These are phyloP conservation scores for Tragulus kanchil DNA, from an alignment of 2,113 vertebrate species.

Conservation along the genomic window DNA sequence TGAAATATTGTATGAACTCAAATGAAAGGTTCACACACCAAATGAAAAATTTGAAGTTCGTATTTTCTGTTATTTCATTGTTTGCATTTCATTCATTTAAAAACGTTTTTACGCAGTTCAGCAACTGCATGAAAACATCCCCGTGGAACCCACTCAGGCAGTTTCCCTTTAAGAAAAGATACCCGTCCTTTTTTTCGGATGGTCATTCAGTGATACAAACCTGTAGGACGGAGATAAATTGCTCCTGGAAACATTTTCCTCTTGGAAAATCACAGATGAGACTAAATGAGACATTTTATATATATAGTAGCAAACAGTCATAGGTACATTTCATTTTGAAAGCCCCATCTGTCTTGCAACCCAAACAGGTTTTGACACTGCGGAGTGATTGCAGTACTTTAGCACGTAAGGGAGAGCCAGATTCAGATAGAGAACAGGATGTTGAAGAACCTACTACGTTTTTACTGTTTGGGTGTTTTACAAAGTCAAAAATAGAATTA, in stretches of 20 bases:
- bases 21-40: background rate
- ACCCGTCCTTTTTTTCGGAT: slow-evolving; percentile 81
- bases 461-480: slow-evolving; percentile 2
- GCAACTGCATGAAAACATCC: background rate
- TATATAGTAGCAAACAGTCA: slow-evolving; percentile 91
- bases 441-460: slow-evolving; percentile 75
- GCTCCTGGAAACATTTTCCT: slow-evolving; percentile 88
- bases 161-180: slow-evolving; percentile 83
- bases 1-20: slow-evolving; percentile 34
- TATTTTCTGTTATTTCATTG: slow-evolving; percentile 22
- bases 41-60: background rate
- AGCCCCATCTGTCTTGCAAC: slow-evolving; percentile 90
- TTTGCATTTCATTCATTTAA: slow-evolving; percentile 60
- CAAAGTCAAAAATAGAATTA: slow-evolving; percentile 57
- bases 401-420: slow-evolving; percentile 76
- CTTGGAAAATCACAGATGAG: slow-evolving; percentile 92
- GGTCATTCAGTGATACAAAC: slow-evolving; percentile 87
- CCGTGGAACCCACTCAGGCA: background rate
- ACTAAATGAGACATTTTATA: slow-evolving; percentile 92
- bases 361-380: slow-evolving; percentile 88
- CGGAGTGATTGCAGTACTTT: slow-evolving; percentile 86
- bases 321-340: slow-evolving; percentile 92
- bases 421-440: slow-evolving; percentile 72
- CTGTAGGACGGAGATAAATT: slow-evolving; percentile 89
- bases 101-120: background rate